Base-by-base conservation (phyloP, 2,797 vertebrate species). In the Apogon talboti region DNA sequence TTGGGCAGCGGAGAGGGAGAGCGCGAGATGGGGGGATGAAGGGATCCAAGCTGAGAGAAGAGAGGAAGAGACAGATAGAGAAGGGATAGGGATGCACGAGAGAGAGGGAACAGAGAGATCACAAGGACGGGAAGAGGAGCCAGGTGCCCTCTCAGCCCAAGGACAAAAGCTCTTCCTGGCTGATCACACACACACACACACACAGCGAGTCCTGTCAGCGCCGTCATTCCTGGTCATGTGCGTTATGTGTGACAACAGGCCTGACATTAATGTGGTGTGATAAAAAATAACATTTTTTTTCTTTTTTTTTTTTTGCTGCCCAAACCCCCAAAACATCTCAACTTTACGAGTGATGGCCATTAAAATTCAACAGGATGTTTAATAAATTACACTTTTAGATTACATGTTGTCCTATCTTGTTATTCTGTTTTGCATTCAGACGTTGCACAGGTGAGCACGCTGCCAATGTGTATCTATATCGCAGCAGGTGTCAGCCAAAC, bases 71-170 rank as follows among this genome's bases (percentile, higher is more conserved):
- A 87, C 74, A 85, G 84, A 87, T 91, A 84, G 92, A 91, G 86
- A 89, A 82, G 83, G 86, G 89, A 91, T 89, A 89, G 84, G 87
- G 84, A 66, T 33, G 74, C 84, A 84, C 71, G 66, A 79, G 78
- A 89, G 86, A 79, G 90, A 64, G 86, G 78, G 87, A 91, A 92
- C 85, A 81, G 84, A 89, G 88, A 91, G 91, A 93, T 93, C 92
- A 93, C 89, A 92, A 89, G 80, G 86, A 80, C 72, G 82, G 87
- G 86, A 86, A 91, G 89, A 86, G 82, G 82, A 87, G 80, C 83
- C 89, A 87, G 90, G 91, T 92, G 90, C 91, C 91, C 90, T 91
- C 83, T 81, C 90, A 82, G 87, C 91, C 89, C 92, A 93, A 94
- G 92, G 92, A 93, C 92, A 92, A 92, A 92, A 89, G 88, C 89